Evolutionary conservation across 2,888 invertebrate species (phyloP), one percentile per base, ranked within the genome.

Genomic region (Drosophila siamana): DNA sequence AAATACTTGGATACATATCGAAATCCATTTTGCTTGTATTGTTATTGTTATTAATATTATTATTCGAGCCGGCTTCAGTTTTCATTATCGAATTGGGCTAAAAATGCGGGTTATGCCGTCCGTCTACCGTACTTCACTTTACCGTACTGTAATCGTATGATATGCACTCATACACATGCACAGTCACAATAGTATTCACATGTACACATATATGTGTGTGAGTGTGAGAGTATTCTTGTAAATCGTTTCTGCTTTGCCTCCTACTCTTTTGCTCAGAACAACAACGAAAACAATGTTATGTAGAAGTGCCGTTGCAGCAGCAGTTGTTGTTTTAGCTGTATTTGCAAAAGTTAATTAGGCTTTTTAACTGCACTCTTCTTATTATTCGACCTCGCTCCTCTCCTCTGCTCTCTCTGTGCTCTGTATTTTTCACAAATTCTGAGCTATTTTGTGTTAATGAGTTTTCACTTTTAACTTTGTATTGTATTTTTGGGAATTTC

Each of bases 1-100:
- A 94, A 71, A 92, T 91, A 63, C 89, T 91, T 88, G 94, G 93
- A 93, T 94, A 94, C 93, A 94, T 94, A 76, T 92, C 91, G 86
- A 94, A 93, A 92, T 93, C 93, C 93, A 94, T 93, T 86, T 90
- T 85, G 54, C 30, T 75, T 36, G 93, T 92, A 92, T 93, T 94
- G 79, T 60, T 80, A n/a, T 68, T 89, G 40, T 47, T 77, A 15
- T 66, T 79, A 19, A 51, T 61, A 28, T 36, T 74, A 30, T 62
- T 81, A 54, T 79, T 89, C 24, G 51, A 62, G 61, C 67, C 66
- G 64, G 90, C 65, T 73, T 92, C 92, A 68, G 90, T 83, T 90
- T 92, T 91, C 91, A 91, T 91, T 79, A 78, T 89, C 69, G 66
- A 68, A 54, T 60, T 61, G 48, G 22, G 41, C 19, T 22, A 40